Conservation (phyloP, 2,113 vertebrate genomes). For the Aegotheles bennettii region DNA sequence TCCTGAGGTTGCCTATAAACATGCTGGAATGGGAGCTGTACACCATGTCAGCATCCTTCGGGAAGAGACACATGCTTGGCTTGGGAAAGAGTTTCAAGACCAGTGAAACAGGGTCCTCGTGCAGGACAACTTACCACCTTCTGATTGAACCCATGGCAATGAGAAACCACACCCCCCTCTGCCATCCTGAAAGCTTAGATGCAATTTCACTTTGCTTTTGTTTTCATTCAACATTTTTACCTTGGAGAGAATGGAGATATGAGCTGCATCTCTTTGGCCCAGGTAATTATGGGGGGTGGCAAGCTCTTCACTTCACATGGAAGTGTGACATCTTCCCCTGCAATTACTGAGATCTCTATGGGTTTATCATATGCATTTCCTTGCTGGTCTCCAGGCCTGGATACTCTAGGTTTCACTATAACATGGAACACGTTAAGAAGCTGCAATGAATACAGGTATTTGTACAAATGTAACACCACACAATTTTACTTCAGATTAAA, state of each 20-base stretch:
- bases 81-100: not conserved
- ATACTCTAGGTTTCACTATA: slow-evolving; percentile 87
- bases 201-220: not conserved
- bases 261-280: slow-evolving; percentile 90
- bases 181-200: not conserved
- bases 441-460: not conserved
- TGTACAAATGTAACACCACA: not conserved
- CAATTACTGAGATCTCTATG: slow-evolving; percentile 78
- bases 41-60: not conserved
- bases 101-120: not conserved
- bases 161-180: not conserved
- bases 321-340: slow-evolving; percentile 84
- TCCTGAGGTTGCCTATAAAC: not conserved
- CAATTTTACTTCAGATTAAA: not conserved
- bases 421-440: slow-evolving; percentile 18
- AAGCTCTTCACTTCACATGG: slow-evolving; percentile 90
- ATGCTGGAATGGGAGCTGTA: not conserved
- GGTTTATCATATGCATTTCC: slow-evolving; percentile 62
- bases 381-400: slow-evolving; percentile 54
- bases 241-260: slow-evolving; percentile 93
- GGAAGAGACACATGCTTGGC: not conserved
- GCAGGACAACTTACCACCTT: not conserved
- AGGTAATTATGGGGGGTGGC: slow-evolving; percentile 89
- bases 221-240: slow-evolving; percentile 62
- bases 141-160: not conserved